These are phyloP conservation scores for Picus viridis DNA, from an alignment of 2,797 vertebrate species.

Conservation along the genomic window DNA sequence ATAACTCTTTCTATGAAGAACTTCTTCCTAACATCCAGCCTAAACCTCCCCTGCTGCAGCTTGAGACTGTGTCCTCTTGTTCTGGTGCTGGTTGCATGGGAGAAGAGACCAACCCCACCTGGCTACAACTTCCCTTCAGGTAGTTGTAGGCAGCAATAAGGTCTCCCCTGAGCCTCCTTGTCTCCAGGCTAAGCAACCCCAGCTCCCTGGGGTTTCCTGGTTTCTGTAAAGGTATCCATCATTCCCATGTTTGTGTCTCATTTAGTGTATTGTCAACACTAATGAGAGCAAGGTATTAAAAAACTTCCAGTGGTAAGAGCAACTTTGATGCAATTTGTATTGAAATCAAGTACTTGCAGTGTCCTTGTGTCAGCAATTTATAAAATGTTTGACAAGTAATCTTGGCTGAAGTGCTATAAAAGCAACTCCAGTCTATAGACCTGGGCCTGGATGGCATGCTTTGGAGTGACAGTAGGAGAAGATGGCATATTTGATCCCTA, in stretches of 20 bases:
- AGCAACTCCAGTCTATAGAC: not conserved
- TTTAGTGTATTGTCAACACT: constrained; percentile 9
- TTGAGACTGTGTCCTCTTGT: no score
- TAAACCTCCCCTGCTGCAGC: no score
- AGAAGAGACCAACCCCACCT: no score
- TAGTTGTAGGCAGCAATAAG: no score
- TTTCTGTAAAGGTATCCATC: not conserved
- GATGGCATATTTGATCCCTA: not conserved
- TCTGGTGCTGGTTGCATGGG: no score
- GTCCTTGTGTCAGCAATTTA: not conserved
- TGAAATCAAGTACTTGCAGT: not conserved
- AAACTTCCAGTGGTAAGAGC: not conserved
- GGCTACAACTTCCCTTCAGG: no score
- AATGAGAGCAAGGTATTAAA: not conserved
- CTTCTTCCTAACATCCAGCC: no score
- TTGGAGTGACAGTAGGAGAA: not conserved
- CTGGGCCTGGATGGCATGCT: not conserved
- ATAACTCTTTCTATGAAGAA: no score
- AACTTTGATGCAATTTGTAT: not conserved
- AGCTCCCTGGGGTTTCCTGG: not conserved
- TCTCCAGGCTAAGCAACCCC: no score
- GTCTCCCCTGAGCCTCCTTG: no score
- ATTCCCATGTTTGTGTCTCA: not conserved
- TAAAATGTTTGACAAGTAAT: not conserved
- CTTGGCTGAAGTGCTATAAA: not conserved